Base-by-base conservation (phyloP, 35 echinoderm and acorn worm species). In the Apostichopus parvimensis region DNA sequence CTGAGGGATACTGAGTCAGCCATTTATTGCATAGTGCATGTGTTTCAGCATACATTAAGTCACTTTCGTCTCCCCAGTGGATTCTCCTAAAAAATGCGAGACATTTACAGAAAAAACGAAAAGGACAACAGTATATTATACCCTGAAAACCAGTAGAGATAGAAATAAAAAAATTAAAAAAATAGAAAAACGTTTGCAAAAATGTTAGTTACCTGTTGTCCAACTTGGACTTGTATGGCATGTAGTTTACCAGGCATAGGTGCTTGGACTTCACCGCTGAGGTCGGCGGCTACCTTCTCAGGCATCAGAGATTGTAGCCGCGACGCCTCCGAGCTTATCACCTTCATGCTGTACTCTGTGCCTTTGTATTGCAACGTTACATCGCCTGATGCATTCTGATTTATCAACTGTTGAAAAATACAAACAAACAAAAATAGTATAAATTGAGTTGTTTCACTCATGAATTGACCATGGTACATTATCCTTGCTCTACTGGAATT, bases 221-320 rank as follows among this genome's bases (percentile, higher is more conserved):
- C 95, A 5, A 90, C 93, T 80, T 92, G 66, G 1, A 93, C 93
- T 57, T 79, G 5, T 11, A 97, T 56, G 7, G 91, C 14, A 28
- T 94, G 80, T 2, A 98, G 89, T 68, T 94, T 95, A 18, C 97
- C 97, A 56, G 97, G 94, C 97, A 98, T 98, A 9, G 97, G 97
- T 60, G 97, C 94, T 11, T 94, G 73, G 34, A 98, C 94, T 60
- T 98, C 97, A 21, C 92, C 94, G 68, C 97, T 98, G 5, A 93
- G 53, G 62, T 95, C 97, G 6, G 94, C 73, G 90, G 94, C 93
- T 11, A 79, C 90, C 66, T 95, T 95, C 82, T 95, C 94, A 13
- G 97, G 97, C 97, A 98, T 98, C 53, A 95, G 83, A 8, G 94
- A 79, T 53, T 87, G 57, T 9, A 98, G 87, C 22, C 95, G 78